These are phyloP conservation scores for Cylindroiulus punctatus DNA, from an alignment of 2,888 invertebrate species.

Conservation along the genomic window DNA sequence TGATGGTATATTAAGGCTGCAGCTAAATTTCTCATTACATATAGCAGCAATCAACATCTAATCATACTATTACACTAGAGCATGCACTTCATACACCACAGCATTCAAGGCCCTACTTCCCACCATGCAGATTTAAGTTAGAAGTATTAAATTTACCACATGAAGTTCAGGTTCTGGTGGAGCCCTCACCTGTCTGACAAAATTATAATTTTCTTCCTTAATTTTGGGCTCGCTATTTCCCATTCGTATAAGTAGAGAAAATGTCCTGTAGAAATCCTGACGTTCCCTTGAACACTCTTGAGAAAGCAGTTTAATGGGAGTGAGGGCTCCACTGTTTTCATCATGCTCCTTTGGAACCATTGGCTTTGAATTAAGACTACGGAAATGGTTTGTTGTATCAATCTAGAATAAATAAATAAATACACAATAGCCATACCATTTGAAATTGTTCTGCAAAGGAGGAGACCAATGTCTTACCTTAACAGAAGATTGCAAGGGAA, in stretches of 20 bases:
- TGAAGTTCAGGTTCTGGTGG: not conserved
- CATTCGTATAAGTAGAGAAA: constrained; percentile 79
- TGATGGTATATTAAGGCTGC: too few relatives aligned
- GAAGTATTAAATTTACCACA: not conserved
- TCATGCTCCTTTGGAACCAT: constrained; percentile 49
- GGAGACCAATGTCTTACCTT: not conserved
- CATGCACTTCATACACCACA: not conserved
- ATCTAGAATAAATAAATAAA: constrained; percentile 45
- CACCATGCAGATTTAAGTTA: not conserved
- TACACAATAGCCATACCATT: too few relatives aligned
- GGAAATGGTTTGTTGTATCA: constrained; percentile 53
- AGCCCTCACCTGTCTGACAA: constrained; percentile 53
- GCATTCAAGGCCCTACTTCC: not conserved
- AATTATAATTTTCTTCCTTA: constrained; percentile 62
- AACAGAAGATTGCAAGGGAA: constrained; percentile 48
- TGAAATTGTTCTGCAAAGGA: too few relatives aligned
- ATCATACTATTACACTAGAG: not conserved
- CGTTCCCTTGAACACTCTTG: constrained; percentile 64
- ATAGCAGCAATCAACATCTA: too few relatives aligned
- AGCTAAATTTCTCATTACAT: too few relatives aligned
- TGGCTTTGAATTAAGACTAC: constrained; percentile 56
- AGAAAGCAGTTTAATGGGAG: constrained; percentile 19
- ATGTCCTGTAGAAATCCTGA: constrained; percentile 77
- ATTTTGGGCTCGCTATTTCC: constrained; percentile 66
- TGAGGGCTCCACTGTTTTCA: not conserved